A percentile compares a stretch with the other conserved stretches of the same genome.
Conservation (phyloP, 1,140 invertebrate species). For the Tetramorium alpestre region DNA sequence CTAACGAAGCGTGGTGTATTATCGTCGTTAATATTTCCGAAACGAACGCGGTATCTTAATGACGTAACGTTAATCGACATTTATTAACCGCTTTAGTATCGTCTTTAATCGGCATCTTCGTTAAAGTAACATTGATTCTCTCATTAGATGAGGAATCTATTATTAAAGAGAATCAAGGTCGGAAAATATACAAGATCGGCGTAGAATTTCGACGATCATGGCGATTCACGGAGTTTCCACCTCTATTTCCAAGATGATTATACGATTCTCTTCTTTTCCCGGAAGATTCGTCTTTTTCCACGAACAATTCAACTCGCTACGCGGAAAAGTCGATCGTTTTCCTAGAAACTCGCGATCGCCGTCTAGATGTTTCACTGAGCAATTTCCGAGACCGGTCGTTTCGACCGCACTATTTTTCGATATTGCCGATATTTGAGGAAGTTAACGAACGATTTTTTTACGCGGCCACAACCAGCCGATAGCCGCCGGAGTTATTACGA, state of each 20-base stretch:
- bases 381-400: constrained; percentile 37
- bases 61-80: constrained; percentile 8
- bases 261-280: background rate
- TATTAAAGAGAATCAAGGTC: constrained; percentile 6
- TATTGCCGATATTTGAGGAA: constrained; percentile 49
- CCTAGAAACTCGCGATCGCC: background rate
- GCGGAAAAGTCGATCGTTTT: constrained; percentile 13
- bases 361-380: constrained; percentile 5
- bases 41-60: background rate
- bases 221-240: background rate
- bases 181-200: background rate
- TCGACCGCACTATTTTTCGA: constrained; percentile 31
- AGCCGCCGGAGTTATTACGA: constrained; percentile 28
- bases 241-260: background rate
- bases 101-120: background rate
- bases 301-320: background rate
- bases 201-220: background rate
- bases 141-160: background rate
- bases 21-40: constrained; percentile 10
- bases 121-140: constrained; percentile 11
- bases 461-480: constrained; percentile 2
- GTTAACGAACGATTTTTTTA: constrained; percentile 34
- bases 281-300: background rate
- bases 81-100: background rate
- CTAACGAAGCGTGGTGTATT: background rate